phyloP scores from a whole-genome alignment of 1,140 invertebrate genomes.

The Melipona quadrifasciata region DNA sequence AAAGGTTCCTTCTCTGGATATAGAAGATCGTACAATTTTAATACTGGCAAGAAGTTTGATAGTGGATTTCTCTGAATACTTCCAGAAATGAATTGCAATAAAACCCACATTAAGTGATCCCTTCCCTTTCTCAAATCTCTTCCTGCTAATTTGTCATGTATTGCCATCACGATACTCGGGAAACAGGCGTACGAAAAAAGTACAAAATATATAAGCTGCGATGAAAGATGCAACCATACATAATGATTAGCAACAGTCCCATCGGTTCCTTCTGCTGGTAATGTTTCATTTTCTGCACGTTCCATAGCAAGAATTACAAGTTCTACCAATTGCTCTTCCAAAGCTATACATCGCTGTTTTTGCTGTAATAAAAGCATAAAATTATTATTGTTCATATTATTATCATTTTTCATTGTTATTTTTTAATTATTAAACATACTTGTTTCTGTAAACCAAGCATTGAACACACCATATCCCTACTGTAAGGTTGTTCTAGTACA shows the following conservation, averaged over 20 bases:
- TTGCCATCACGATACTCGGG: slow-evolving; percentile 93
- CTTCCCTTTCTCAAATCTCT: slow-evolving; percentile 93
- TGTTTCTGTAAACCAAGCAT: slow-evolving; percentile 97
- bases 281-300: slow-evolving; percentile 88
- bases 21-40: slow-evolving; percentile 95
- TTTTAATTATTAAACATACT: slow-evolving; percentile 73
- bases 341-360: slow-evolving; percentile 92
- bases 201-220: slow-evolving; percentile 97
- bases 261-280: slow-evolving; percentile 83
- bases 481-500: slow-evolving; percentile 97
- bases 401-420: background rate
- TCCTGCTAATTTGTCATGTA: slow-evolving; percentile 93
- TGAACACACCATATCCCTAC: slow-evolving; percentile 96
- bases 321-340: slow-evolving; percentile 97
- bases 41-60: slow-evolving; percentile 94
- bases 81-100: slow-evolving; percentile 98
- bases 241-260: slow-evolving; percentile 89
- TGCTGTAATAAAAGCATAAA: slow-evolving; percentile 82
- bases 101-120: slow-evolving; percentile 98
- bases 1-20: slow-evolving; percentile 96
- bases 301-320: slow-evolving; percentile 96
- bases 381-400: background rate
- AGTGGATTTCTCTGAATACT: slow-evolving; percentile 97
- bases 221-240: slow-evolving; percentile 96
- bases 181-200: slow-evolving; percentile 97